phyloP scores from a whole-genome alignment of 2,888 invertebrate genomes.

The Drosophila austrosaltans region DNA sequence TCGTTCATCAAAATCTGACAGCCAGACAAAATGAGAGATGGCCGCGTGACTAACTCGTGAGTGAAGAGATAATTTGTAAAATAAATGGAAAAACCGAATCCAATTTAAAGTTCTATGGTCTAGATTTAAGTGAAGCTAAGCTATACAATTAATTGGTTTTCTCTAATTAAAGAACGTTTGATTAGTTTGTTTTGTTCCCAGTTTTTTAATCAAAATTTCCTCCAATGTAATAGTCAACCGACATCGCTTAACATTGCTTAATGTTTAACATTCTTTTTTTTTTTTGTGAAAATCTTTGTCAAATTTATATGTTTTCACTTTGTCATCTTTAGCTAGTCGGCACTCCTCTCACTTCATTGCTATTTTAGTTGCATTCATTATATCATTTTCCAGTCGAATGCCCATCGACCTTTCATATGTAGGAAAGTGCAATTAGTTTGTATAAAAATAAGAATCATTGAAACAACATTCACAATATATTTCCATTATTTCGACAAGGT shows the following conservation, averaged over 20 bases:
- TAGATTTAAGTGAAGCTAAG: no score
- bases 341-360: conserved; percentile 14
- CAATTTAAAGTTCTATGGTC: not conserved
- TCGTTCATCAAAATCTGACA: conserved; percentile 30
- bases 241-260: not conserved
- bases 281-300: no score
- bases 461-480: conserved; percentile 44
- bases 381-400: conserved; percentile 66
- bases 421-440: conserved; percentile 61
- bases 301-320: conserved; percentile 6
- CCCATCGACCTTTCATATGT: conserved; percentile 49
- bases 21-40: conserved; percentile 16
- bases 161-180: no score
- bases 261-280: not conserved
- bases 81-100: not conserved
- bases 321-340: conserved; percentile 3
- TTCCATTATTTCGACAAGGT: conserved; percentile 18
- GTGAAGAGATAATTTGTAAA: not conserved
- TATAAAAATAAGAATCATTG: conserved; percentile 48
- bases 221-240: not conserved
- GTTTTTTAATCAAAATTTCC: no score
- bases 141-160: no score
- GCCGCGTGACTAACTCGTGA: not conserved
- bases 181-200: no score
- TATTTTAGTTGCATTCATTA: conserved; percentile 28